Base-by-base conservation (phyloP, 1,140 invertebrate genomes). In the Steinernema feltiae region DNA sequence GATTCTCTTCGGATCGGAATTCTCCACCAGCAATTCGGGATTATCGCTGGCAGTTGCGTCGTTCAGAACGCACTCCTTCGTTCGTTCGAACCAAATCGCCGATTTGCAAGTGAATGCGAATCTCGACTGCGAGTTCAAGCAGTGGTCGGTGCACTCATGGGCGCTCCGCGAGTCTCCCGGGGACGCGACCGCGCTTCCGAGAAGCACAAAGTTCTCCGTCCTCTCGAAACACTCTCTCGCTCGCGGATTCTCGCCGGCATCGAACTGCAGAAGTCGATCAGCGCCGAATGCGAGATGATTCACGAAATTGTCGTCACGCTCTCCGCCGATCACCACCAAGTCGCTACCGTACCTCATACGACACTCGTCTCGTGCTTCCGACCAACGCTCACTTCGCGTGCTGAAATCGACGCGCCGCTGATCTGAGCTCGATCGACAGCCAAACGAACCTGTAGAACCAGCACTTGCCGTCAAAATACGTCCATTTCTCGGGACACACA, bases 51-150 rank as follows among this genome's bases (percentile, higher is more conserved):
- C n/a, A 0, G 46, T 69, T 69, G 30, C 69, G 18, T 74, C 73
- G 31, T 74, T 74, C 24, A 74, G 73, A 17, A 74, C 73, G 30
- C 73, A 74, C 69, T 74, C 73, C 29, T 69, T 74, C 2, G 73
- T 69, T 31, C 30, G 30, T 18, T 69, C 31, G 32, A 69, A 74
- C 73, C 73, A 74, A 15, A 69, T 21, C 2, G 46, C 46, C n/a
- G 73, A 74, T 31, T 69, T 69, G 15, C 73, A 74, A 0, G 1
- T 24, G 31, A 69, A 69, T 1, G 30, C 73, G 27, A 31, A 74
- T 1, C 73, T 30, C 29, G 48, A 46, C 18, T 27, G 12, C 7
- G 73, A n/a, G 12, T 74, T 69, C 18, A 69, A 30, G 29, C 73
- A 74, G n/a, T 74, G 29, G 12, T 74, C 73, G 1, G 69, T 18